Percentiles rank a stretch among this genome's conserved stretches.
phyloP scores from a whole-genome alignment of 2,888 invertebrate species.

The Cerastoderma edule region DNA sequence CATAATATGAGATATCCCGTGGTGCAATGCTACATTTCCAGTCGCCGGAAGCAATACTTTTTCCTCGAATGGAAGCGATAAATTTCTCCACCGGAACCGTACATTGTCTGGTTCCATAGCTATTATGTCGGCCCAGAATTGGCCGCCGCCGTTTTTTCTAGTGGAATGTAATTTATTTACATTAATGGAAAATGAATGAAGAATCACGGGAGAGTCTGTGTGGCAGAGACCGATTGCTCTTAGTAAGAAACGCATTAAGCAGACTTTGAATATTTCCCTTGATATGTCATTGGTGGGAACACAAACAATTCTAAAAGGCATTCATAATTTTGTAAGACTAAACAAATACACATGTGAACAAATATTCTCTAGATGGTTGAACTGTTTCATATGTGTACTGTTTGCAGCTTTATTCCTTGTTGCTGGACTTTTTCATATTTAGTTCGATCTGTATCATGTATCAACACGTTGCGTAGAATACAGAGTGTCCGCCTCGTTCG shows the following conservation, averaged over 20 bases:
- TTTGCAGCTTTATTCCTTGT: no score
- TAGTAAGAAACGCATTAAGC: constrained; percentile 5
- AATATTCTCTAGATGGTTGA: no score
- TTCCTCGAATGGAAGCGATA: constrained; percentile 4
- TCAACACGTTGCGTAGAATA: no score
- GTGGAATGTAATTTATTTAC: constrained; percentile 20
- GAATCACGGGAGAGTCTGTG: constrained; percentile 14
- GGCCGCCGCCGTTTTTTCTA: constrained; percentile 20
- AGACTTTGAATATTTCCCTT: no score
- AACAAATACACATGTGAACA: no score
- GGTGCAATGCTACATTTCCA: constrained; percentile 7
- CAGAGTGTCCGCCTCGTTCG: no score
- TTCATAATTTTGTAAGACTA: no score
- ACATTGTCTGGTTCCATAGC: constrained; percentile 24
- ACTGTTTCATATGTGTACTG: no score
- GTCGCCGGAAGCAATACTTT: constrained; percentile 14
- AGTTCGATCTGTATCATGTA: no score
- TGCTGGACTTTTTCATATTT: no score
- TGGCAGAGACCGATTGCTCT: constrained; percentile 19
- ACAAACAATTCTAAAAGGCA: no score
- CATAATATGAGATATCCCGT: constrained; percentile 9
- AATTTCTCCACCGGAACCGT: constrained; percentile 19
- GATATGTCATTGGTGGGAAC: no score
- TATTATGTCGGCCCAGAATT: constrained; percentile 20
- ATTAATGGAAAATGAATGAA: constrained; percentile 19